Evolutionary conservation across 2,888 invertebrate species (phyloP).

Genomic region (Ypsolopha scabrella): DNA sequence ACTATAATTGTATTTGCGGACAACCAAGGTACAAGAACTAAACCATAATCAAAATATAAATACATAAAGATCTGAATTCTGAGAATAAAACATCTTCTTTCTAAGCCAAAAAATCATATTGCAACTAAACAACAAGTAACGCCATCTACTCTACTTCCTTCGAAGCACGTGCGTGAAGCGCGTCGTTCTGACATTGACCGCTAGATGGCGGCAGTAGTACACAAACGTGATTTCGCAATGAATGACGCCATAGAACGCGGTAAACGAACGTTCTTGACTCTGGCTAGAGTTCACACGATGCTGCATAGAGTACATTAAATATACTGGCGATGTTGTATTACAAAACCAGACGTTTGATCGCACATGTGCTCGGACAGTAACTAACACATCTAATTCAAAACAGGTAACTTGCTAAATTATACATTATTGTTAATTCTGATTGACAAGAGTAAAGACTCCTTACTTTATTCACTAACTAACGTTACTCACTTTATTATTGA

Average conservation of each 20-base stretch:
- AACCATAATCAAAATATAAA: not conserved
- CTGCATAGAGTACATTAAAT: no score
- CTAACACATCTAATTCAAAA: not conserved
- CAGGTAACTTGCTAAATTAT: no score
- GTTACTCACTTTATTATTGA: no score
- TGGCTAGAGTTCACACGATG: constrained; percentile 42
- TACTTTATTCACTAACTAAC: no score
- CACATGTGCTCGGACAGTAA: not conserved
- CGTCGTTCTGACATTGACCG: constrained; percentile 66
- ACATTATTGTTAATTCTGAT: no score
- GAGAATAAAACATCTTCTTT: no score
- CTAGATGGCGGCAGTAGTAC: constrained; percentile 60
- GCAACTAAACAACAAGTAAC: constrained; percentile 20
- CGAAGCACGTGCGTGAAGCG: constrained; percentile 28
- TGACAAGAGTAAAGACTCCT: no score
- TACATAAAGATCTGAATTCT: not conserved
- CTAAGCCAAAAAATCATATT: no score
- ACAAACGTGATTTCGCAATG: constrained; percentile 16
- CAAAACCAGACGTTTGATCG: not conserved
- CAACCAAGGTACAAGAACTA: no score
- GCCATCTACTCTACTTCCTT: constrained; percentile 38
- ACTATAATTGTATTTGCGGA: no score
- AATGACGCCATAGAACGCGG: constrained; percentile 39
- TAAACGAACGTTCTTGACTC: constrained; percentile 70
- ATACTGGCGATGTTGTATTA: not conserved